These are phyloP conservation scores for Cantharis rufa DNA, from an alignment of 2,888 invertebrate species.

Conservation along the genomic window DNA sequence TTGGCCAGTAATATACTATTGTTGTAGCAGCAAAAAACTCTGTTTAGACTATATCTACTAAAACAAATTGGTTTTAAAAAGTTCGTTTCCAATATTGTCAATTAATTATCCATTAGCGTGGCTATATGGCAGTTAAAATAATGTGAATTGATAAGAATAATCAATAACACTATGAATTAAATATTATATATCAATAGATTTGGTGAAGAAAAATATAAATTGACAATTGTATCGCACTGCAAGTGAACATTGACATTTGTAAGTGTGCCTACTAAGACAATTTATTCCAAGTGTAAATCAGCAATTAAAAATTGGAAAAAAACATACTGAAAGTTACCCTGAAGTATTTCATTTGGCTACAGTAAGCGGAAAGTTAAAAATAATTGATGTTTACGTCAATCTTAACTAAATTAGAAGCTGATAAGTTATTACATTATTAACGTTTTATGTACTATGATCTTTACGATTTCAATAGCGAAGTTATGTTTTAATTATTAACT, in stretches of 20 bases:
- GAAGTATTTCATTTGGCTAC: background rate
- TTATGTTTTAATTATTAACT: background rate
- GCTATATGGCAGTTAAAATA: background rate
- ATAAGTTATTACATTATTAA: background rate
- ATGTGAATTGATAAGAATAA: background rate
- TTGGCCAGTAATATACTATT: too few relatives aligned
- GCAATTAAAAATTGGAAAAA: background rate
- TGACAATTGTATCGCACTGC: background rate
- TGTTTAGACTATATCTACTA: too few relatives aligned
- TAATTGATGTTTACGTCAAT: background rate
- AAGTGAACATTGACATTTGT: background rate
- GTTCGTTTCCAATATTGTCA: background rate
- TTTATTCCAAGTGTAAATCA: too few relatives aligned
- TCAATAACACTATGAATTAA: background rate
- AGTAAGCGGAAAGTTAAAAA: background rate
- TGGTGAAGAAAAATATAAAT: background rate
- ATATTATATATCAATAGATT: background rate
- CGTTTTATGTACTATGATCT: background rate
- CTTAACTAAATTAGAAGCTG: background rate
- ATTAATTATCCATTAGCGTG: background rate
- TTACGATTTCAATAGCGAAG: background rate
- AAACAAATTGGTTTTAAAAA: background rate
- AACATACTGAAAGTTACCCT: background rate
- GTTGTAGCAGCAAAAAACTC: too few relatives aligned
- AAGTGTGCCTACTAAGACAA: too few relatives aligned